Percentiles rank a stretch among this genome's conserved stretches.
Evolutionary conservation across 2,113 vertebrate species (phyloP).

Genomic region (Orycteropus afer): DNA sequence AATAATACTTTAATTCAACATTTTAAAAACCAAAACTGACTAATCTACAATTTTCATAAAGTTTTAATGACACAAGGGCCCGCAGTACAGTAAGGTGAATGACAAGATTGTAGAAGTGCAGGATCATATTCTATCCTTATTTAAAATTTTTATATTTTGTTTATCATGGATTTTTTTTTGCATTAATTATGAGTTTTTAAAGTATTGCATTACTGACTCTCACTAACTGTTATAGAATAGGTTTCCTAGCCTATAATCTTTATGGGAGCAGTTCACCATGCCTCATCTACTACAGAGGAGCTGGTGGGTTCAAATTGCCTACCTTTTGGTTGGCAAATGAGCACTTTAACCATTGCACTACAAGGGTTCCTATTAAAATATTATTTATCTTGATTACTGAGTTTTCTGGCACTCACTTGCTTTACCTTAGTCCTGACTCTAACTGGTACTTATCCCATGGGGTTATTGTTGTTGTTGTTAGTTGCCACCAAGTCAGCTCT

Average conservation of each 20-base stretch:
- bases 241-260: neutral
- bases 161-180: neutral
- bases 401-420: neutral
- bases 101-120: neutral
- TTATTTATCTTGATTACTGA: neutral
- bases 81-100: neutral
- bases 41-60: conserved; percentile 27
- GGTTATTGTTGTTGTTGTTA: neutral
- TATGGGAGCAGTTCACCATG: neutral
- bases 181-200: neutral
- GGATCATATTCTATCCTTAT: neutral
- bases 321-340: neutral
- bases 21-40: neutral
- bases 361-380: neutral
- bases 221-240: neutral
- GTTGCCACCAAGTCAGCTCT: neutral
- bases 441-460: neutral
- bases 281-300: neutral
- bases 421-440: neutral
- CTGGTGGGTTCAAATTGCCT: neutral
- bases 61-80: neutral
- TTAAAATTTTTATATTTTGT: conserved; percentile 20
- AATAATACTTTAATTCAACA: neutral
- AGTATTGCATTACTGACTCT: neutral
- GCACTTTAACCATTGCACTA: too few species aligned